phyloP scores from a whole-genome alignment of 2,113 vertebrate species.

The Thymallus thymallus region DNA sequence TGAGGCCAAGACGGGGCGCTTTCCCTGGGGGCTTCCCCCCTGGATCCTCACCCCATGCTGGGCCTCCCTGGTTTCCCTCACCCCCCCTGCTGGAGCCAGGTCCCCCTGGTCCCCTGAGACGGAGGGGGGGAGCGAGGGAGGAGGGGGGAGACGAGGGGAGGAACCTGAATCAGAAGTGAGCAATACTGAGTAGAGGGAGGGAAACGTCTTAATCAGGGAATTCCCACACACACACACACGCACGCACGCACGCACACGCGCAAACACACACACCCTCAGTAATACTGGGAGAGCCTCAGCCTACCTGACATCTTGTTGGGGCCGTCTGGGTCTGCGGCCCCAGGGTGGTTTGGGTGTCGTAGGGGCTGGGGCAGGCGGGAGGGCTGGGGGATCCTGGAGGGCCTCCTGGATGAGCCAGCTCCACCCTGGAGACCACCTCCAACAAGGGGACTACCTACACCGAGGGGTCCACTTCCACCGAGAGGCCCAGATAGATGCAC shows the following conservation, averaged over 20 bases:
- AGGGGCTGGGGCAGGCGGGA: conserved; percentile 96
- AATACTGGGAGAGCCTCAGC: not conserved
- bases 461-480: conserved; percentile 27
- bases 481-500: conserved; percentile 40
- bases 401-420: conserved; percentile 63
- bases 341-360: conserved; percentile 88
- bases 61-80: conserved; percentile 48
- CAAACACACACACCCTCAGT: conserved; percentile 68
- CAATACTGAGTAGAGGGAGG: conserved; percentile 43
- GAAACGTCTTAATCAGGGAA: conserved; percentile 29
- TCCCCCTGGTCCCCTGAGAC: conserved; percentile 51
- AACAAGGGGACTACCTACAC: no score
- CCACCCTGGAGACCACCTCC: conserved; percentile 38
- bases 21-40: conserved; percentile 83
- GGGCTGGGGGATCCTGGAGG: conserved; percentile 84
- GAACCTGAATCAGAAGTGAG: conserved; percentile 66
- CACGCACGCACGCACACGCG: conserved; percentile 78
- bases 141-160: conserved; percentile 77
- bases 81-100: not conserved
- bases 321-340: conserved; percentile 82
- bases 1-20: conserved; percentile 73
- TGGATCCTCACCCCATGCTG: conserved; percentile 73
- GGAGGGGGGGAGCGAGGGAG: conserved; percentile 71
- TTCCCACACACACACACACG: conserved; percentile 27
- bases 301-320: conserved; percentile 98